Evolutionary conservation across 2,797 vertebrate genomes (phyloP), one percentile per base, ranked within the genome.

Genomic region (Poecilia picta): DNA sequence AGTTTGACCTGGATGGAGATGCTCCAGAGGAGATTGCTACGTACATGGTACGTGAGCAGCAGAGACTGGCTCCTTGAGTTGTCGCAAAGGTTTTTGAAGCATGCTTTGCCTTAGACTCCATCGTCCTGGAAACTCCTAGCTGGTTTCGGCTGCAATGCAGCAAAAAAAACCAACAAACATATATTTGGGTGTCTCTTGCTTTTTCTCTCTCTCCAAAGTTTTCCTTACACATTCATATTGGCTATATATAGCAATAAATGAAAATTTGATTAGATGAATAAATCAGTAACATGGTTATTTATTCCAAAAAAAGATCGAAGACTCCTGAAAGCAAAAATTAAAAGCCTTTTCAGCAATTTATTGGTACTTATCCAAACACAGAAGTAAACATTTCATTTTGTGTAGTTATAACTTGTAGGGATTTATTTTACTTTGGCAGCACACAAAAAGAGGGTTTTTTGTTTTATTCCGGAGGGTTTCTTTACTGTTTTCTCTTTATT

Each of bases 1-100:
- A 99, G 89, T 99, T 99, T 84, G 98, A 99, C 89, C 95, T 99
- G 91, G 98, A 99, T 39, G 98, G 98, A 20, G 98, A 99, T 0
- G 98, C 98, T 0, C 98, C 98, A 0, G 98, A 99, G n/a, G 98
- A 99, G 90, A 99, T 99, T 0, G 98, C 98, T 15, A 99, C 96
- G 0, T 99, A 99, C 86, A 99, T 99, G 98, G 98, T 94, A 81
- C 66, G 82, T 64, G 25, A 39, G 15, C 53, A 46, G 59, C 68
- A 49, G 46, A 57, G 75, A 3, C 1, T 33, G 53, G 55, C 33
- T 68, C 47, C 46, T 45, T 68, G 6, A 78, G 7, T 39, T 36
- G 20, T 64, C 79, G 25, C 18, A 41, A 77, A 43, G n/a, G 8
- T 39, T 57, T 82, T 79, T 78, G 43, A 75, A 76, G 12, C 25